These are phyloP conservation scores for Acinonyx jubatus DNA, from an alignment of 2,113 vertebrate genomes.

Conservation along the genomic window DNA sequence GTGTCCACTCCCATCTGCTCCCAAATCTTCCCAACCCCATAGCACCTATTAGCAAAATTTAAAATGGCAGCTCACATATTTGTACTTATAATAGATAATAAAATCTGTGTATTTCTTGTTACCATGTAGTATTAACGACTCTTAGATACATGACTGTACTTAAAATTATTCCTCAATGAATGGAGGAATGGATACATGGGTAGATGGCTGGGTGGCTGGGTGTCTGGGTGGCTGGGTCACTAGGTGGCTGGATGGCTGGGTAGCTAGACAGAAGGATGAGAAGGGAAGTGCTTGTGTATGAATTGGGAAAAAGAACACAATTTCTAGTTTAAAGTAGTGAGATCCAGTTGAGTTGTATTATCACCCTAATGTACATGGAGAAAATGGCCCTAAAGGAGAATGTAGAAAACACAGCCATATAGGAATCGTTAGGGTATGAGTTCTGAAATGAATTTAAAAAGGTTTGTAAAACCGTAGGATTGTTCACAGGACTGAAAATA, in stretches of 20 bases:
- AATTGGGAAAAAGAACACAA: neutral
- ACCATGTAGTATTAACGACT: neutral
- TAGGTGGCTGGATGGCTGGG: neutral
- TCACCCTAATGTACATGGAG: neutral
- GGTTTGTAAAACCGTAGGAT: neutral
- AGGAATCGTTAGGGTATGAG: neutral
- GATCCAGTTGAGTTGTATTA: neutral
- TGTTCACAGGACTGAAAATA: neutral
- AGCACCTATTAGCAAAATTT: neutral
- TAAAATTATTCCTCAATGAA: neutral
- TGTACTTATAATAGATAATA: neutral
- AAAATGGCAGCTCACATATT: neutral
- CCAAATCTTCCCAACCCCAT: neutral
- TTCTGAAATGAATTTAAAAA: neutral
- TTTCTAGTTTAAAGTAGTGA: neutral
- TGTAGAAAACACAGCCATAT: neutral
- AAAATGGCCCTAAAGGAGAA: neutral
- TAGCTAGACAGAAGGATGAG: neutral
- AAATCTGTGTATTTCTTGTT: neutral
- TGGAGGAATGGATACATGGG: neutral
- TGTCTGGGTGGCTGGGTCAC: neutral
- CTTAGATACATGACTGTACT: neutral
- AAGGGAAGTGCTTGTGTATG: neutral
- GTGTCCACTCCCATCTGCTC: neutral
- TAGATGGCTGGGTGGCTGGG: neutral